Evolutionary conservation across 1,140 invertebrate genomes (phyloP).

Genomic region (Steinernema khuongi): DNA sequence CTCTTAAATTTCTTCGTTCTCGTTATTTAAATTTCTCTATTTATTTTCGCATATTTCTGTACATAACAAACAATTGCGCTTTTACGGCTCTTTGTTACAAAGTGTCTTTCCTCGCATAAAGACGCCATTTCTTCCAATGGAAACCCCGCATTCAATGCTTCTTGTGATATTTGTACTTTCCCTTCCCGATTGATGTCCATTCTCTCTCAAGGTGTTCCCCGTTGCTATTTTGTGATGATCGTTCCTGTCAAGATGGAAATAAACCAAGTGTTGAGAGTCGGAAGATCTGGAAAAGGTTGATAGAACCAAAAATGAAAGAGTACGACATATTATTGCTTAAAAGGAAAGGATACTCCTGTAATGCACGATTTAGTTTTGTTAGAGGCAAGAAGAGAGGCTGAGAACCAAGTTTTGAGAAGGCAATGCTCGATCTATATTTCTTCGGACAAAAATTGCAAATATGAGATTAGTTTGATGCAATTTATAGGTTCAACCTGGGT

Average conservation of each 20-base stretch:
- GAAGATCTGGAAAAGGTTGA: no score
- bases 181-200: background rate
- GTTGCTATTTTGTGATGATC: conserved; percentile 5
- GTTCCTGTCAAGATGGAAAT: background rate
- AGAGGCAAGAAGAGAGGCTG: no score
- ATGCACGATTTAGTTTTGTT: no score
- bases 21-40: background rate
- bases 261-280: no score
- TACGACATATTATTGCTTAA: no score
- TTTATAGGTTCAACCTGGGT: no score
- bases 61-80: background rate
- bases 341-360: no score
- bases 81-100: conserved; percentile 5
- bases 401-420: no score
- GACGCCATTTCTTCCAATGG: background rate
- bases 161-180: background rate
- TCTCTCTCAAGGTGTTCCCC: background rate
- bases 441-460: no score
- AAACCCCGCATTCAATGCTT: conserved; percentile 11
- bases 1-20: conserved; percentile 5
- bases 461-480: no score
- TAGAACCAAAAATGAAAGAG: no score
- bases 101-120: background rate
- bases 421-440: no score
- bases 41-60: conserved; percentile 14